A percentile compares a stretch with the other conserved stretches of the same genome.
These are phyloP conservation scores for Hipparchia sbordonii DNA, from an alignment of 2,888 invertebrate genomes.

Conservation along the genomic window DNA sequence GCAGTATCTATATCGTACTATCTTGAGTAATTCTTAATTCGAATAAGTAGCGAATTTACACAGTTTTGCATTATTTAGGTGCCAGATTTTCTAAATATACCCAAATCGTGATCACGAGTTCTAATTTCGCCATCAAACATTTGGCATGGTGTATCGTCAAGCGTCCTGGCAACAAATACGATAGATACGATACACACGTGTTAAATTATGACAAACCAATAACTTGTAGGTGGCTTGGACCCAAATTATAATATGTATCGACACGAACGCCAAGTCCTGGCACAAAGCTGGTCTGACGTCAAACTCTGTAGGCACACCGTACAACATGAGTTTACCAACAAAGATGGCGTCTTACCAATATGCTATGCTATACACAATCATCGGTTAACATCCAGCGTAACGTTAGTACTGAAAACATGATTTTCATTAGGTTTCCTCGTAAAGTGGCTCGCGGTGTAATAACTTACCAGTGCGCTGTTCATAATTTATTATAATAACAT, in stretches of 20 bases:
- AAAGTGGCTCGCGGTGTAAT: too few species aligned
- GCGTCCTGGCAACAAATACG: conserved; percentile 61
- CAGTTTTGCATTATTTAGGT: background rate
- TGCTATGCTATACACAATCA: conserved; percentile 4
- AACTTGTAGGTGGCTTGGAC: conserved; percentile 69
- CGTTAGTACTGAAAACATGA: background rate
- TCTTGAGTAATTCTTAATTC: too few species aligned
- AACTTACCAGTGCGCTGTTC: too few species aligned
- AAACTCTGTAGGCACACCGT: conserved; percentile 40
- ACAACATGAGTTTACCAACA: conserved; percentile 31
- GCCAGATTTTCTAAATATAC: conserved; percentile 19
- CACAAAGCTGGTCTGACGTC: conserved; percentile 45
- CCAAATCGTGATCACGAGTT: conserved; percentile 22
- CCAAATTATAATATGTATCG: conserved; percentile 72
- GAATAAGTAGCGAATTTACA: background rate
- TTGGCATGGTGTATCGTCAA: conserved; percentile 34
- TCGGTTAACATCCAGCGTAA: background rate
- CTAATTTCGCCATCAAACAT: conserved; percentile 35
- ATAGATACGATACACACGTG: conserved; percentile 60
- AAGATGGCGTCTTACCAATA: conserved; percentile 27
- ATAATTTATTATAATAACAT: too few species aligned
- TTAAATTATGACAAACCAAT: conserved; percentile 80
- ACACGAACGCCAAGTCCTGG: conserved; percentile 69
- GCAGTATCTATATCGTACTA: too few species aligned
- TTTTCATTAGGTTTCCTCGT: too few species aligned